These are phyloP conservation scores for Cyphomyrmex costatus DNA, from an alignment of 1,140 invertebrate genomes.

Conservation along the genomic window DNA sequence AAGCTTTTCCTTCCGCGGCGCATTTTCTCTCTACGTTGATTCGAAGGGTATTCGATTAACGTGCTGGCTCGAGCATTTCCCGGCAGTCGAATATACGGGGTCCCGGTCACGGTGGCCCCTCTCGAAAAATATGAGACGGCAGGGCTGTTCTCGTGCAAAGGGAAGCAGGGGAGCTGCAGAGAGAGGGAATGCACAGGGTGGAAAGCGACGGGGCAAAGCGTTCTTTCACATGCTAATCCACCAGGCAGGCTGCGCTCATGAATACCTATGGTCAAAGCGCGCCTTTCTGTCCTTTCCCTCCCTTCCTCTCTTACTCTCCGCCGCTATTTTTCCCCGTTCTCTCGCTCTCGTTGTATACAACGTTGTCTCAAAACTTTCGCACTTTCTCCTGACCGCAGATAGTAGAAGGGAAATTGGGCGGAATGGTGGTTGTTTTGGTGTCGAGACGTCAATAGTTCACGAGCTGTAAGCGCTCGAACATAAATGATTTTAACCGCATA, in stretches of 20 bases:
- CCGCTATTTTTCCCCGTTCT: slow-evolving; percentile 52
- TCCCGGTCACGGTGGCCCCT: slow-evolving; percentile 57
- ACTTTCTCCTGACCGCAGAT: slow-evolving; percentile 54
- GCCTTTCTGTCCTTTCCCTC: slow-evolving; percentile 70
- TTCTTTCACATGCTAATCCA: slow-evolving; percentile 86
- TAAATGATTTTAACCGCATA: background rate
- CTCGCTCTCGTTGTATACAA: slow-evolving; percentile 50
- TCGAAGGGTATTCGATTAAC: slow-evolving; percentile 43
- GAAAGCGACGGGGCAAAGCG: slow-evolving; percentile 79
- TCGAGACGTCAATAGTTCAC: background rate
- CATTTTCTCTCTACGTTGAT: slow-evolving; percentile 46
- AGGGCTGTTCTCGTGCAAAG: slow-evolving; percentile 53
- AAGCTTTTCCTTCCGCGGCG: slow-evolving; percentile 33
- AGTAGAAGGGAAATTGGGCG: slow-evolving; percentile 42
- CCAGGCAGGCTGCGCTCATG: slow-evolving; percentile 82
- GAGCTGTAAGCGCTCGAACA: background rate
- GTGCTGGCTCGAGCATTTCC: slow-evolving; percentile 37
- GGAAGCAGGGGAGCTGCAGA: slow-evolving; percentile 40
- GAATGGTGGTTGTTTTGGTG: slow-evolving; percentile 18
- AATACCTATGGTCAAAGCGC: slow-evolving; percentile 85
- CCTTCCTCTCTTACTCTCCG: slow-evolving; percentile 40
- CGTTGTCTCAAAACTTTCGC: slow-evolving; percentile 60
- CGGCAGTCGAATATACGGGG: slow-evolving; percentile 63
- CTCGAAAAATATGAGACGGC: slow-evolving; percentile 74
- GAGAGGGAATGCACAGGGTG: slow-evolving; percentile 63